Evolutionary conservation across 2,113 vertebrate genomes (phyloP).

Genomic region (Pteronura brasiliensis): DNA sequence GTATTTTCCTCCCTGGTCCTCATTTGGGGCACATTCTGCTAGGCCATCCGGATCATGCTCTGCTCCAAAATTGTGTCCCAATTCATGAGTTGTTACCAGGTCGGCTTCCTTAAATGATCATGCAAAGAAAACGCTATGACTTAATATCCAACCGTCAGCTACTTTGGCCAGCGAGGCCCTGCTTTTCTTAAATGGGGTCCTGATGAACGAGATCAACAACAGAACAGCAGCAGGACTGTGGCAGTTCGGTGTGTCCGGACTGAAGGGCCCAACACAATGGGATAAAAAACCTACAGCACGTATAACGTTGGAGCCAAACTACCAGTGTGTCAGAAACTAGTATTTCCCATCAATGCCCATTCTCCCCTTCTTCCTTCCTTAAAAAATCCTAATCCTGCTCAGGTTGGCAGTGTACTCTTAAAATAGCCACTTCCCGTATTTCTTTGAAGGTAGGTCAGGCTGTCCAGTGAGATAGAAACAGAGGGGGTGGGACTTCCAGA

Average conservation of each 20-base stretch:
- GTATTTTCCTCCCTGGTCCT: slow-evolving; percentile 95
- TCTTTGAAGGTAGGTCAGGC: not conserved
- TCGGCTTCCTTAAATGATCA: slow-evolving; percentile 92
- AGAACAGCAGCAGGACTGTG: not conserved
- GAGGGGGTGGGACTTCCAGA: not conserved
- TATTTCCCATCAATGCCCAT: not conserved
- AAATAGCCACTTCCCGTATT: not conserved
- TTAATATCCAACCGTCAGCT: not conserved
- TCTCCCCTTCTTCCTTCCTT: not conserved
- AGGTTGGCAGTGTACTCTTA: not conserved
- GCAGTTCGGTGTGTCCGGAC: not conserved
- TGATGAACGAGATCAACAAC: not conserved
- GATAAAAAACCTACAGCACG: not conserved
- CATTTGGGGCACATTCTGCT: slow-evolving; percentile 91
- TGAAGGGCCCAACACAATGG: not conserved
- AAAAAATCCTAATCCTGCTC: not conserved
- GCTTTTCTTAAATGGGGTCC: not conserved
- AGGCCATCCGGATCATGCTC: slow-evolving; percentile 97
- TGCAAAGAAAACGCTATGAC: not conserved
- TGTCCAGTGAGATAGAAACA: not conserved
- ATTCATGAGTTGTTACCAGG: slow-evolving; percentile 96
- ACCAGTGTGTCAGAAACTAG: not conserved
- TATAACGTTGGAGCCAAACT: not conserved
- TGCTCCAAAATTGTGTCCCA: slow-evolving; percentile 98
- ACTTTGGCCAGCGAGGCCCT: not conserved